phyloP scores from a whole-genome alignment of 2,888 invertebrate genomes.

The Cephus spinipes region DNA sequence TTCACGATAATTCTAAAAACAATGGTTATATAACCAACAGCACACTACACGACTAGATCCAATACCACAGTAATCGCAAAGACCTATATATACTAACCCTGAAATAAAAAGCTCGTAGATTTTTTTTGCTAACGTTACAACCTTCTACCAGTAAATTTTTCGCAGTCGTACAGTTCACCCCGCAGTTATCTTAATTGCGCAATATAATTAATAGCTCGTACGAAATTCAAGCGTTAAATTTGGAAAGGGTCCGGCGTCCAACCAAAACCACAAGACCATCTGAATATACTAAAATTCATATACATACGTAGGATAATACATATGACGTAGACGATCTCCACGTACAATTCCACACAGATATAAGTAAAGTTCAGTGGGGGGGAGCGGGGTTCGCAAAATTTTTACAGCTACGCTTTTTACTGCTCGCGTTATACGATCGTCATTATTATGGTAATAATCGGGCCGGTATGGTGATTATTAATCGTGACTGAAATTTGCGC shows the following conservation, averaged over 20 bases:
- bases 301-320: neutral
- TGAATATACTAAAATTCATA: neutral
- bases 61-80: neutral
- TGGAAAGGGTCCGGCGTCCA: neutral
- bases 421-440: constrained; percentile 34
- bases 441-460: constrained; percentile 52
- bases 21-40: neutral
- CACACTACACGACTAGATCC: neutral
- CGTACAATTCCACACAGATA: neutral
- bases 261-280: neutral
- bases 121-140: neutral
- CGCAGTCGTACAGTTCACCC: neutral
- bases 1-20: no score
- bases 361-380: neutral
- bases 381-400: neutral
- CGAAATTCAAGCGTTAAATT: constrained; percentile 3
- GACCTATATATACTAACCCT: neutral
- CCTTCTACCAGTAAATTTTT: neutral
- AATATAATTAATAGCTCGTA: constrained; percentile 30
- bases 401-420: constrained; percentile 24
- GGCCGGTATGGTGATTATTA: constrained; percentile 43
- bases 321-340: neutral
- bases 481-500: constrained; percentile 49
- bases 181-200: constrained; percentile 28
- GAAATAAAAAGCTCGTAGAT: neutral